Percentiles rank a stretch among this genome's conserved stretches.
Conservation (phyloP, 2,888 invertebrate species). For the Lymantria dispar region DNA sequence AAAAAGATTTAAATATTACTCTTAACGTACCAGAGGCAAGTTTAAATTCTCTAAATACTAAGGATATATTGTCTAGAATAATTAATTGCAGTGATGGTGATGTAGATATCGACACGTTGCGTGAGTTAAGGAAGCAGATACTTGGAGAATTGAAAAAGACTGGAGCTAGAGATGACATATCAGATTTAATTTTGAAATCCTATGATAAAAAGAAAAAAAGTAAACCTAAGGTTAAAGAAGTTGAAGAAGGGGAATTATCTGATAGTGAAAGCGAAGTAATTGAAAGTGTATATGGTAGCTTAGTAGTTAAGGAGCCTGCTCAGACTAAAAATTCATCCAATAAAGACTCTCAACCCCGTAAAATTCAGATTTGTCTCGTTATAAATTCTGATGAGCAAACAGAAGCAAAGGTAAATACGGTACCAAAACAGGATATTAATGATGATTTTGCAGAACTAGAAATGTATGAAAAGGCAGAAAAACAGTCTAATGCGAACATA, state of each 20-base stretch:
- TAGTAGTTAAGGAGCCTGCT: conserved; percentile 43
- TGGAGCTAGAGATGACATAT: conserved; percentile 69
- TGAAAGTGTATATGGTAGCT: conserved; percentile 66
- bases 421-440: conserved; percentile 15
- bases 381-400: conserved; percentile 40
- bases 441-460: conserved; percentile 52
- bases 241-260: conserved; percentile 74
- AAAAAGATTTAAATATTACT: conserved; percentile 68
- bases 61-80: conserved; percentile 70
- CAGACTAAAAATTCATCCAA: conserved; percentile 27
- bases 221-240: conserved; percentile 38
- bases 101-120: conserved; percentile 74
- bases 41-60: conserved; percentile 62
- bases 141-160: conserved; percentile 73
- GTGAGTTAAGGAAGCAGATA: conserved; percentile 71
- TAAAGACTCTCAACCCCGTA: conserved; percentile 41
- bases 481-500: neutral
- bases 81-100: conserved; percentile 69
- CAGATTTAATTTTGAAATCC: conserved; percentile 71
- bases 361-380: conserved; percentile 35
- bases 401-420: conserved; percentile 5
- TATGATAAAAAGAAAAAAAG: conserved; percentile 51
- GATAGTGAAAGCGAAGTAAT: conserved; percentile 76
- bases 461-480: conserved; percentile 37
- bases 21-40: conserved; percentile 72